Evolutionary conservation across 1,140 invertebrate genomes (phyloP), one percentile per base, ranked within the genome.

Genomic region (Heliconius hewitsoni): DNA sequence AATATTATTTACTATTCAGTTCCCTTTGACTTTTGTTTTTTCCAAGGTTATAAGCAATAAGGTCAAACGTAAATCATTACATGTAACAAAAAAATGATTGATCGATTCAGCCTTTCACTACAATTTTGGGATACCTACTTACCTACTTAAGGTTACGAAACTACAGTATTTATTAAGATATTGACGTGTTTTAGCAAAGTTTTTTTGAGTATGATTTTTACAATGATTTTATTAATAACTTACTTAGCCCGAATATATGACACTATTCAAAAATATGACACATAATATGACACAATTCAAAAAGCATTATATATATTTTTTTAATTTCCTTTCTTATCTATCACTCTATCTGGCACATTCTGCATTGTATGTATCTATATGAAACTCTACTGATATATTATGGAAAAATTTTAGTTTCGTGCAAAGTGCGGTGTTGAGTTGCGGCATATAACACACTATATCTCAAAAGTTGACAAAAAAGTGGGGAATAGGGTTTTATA

Each of bases 61-160:
- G 60, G 60, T 66, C 60, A 66, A 66, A 66, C 60, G 57, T 60
- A 60, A 66, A 66, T 30, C 60, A 30, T 66, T 66, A 30, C 11
- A 66, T 11, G 60, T 66, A 66, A 66, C 60, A 66, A 66, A 66
- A 66, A 66, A 66, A 66, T 66, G 60, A 66, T 66, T 66, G 60
- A 66, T 66, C 60, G 60, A 66, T 66, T 27, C 60, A 66, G 60
- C 60, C 60, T 66, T 66, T 66, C 60, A 66, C 60, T 30, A 66
- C 60, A 66, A 30, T 66, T 66, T 66, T 66, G 60, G 60, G 60
- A 66, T 66, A 66, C 60, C 60, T 66, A 66, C 60, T 66, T 66
- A 66, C 60, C 60, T 66, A 66, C 60, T 66, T 66, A 66, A 66
- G 60, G 60, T 66, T 66, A 66, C 60, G 60, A 66, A 66, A 66